A percentile compares a stretch with the other conserved stretches of the same genome.
Conservation (phyloP, 2,797 vertebrate species). For the Oreochromis mossambicus region DNA sequence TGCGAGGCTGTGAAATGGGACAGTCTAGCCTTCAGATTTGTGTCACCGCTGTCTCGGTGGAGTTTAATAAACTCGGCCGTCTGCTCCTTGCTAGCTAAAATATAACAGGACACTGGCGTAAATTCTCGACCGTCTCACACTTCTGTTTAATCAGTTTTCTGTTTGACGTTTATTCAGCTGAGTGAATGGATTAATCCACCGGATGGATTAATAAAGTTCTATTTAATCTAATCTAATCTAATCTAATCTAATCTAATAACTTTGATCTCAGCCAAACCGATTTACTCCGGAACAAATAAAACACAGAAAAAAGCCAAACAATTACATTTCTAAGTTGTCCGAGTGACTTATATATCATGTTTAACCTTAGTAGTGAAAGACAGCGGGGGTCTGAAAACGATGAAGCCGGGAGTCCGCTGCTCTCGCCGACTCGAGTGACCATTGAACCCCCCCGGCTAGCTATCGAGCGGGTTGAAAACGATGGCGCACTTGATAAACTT, state of each 20-base stretch:
- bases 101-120: neutral
- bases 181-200: neutral
- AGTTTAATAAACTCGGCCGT: accelerated
- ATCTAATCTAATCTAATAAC: neutral
- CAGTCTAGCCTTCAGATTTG: neutral
- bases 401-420: neutral
- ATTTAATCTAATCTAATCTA: neutral
- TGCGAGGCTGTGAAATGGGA: neutral
- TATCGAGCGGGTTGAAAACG: neutral
- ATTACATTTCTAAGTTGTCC: neutral
- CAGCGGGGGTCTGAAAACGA: neutral
- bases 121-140: neutral
- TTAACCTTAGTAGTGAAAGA: neutral
- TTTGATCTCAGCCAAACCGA: neutral
- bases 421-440: neutral
- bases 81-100: neutral
- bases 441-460: no score
- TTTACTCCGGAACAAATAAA: neutral
- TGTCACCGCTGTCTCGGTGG: accelerated
- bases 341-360: neutral
- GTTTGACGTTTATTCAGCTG: neutral
- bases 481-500: neutral
- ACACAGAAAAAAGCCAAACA: neutral
- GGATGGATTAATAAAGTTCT: neutral
- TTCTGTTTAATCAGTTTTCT: neutral